Conservation (phyloP, 2,797 vertebrate genomes). For the Pitangus sulphuratus region DNA sequence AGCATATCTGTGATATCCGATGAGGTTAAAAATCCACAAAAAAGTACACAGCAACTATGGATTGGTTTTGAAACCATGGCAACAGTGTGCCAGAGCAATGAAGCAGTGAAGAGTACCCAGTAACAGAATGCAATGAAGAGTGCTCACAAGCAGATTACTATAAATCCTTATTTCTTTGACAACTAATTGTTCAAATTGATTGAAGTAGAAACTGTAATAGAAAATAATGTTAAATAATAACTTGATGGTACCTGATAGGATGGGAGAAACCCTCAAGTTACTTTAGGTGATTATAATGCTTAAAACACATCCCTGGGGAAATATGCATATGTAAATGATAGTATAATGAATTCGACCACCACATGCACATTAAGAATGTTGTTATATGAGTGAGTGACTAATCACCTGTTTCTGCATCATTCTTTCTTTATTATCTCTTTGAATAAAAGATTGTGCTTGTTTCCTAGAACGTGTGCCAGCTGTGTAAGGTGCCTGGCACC, state of each 20-base stretch:
- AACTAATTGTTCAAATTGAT: background rate
- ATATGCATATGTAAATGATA: background rate
- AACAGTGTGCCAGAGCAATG: background rate
- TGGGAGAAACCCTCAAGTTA: background rate
- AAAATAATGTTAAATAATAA: background rate
- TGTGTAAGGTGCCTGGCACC: background rate
- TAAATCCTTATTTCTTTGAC: background rate
- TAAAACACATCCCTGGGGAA: background rate
- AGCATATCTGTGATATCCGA: background rate
- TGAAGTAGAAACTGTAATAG: background rate
- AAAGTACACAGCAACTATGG: background rate
- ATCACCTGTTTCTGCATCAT: background rate
- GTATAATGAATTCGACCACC: background rate
- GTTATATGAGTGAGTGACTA: background rate
- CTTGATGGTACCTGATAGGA: background rate
- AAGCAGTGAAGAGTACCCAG: background rate
- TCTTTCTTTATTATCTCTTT: background rate
- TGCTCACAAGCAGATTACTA: background rate
- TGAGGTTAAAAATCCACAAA: background rate
- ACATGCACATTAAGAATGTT: background rate
- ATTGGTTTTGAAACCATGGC: background rate
- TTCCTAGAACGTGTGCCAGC: background rate
- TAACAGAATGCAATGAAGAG: background rate
- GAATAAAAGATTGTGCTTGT: background rate
- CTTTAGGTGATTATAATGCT: background rate